A percentile compares a stretch with the other conserved stretches of the same genome.
Evolutionary conservation across 1,140 invertebrate genomes (phyloP).

Genomic region (Zaprionus inermis): DNA sequence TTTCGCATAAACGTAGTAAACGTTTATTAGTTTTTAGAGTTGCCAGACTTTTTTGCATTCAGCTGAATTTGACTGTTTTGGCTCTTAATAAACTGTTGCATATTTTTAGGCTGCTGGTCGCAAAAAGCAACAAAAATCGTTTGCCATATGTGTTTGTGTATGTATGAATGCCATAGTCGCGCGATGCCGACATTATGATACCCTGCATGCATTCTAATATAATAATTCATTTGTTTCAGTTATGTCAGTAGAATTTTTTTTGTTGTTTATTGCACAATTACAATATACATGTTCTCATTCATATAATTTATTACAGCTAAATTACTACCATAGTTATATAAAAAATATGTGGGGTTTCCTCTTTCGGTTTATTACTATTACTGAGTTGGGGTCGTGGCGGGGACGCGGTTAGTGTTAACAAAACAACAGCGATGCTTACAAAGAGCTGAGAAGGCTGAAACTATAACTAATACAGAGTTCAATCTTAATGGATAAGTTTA

Average conservation of each 20-base stretch:
- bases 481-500: constrained; percentile 54
- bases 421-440: constrained; percentile 70
- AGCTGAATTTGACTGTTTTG: no score
- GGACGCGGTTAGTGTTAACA: constrained; percentile 68
- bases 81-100: background rate
- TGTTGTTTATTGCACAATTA: constrained; percentile 83
- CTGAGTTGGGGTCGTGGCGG: constrained; percentile 37
- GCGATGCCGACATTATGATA: no score
- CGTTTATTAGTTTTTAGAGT: no score
- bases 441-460: constrained; percentile 47
- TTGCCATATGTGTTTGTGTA: no score
- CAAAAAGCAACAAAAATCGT: no score
- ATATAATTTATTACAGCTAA: constrained; percentile 80
- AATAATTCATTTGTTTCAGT: constrained; percentile 37
- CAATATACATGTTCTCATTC: constrained; percentile 81
- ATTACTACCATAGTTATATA: constrained; percentile 69
- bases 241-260: constrained; percentile 76
- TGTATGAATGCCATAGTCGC: no score
- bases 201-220: background rate
- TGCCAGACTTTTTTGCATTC: no score
- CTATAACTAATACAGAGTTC: constrained; percentile 52
- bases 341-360: constrained; percentile 64
- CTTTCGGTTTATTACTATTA: constrained; percentile 52
- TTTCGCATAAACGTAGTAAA: no score
- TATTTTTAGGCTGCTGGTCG: background rate